phyloP scores from a whole-genome alignment of 1,140 invertebrate species.

The Telenomus remus region DNA sequence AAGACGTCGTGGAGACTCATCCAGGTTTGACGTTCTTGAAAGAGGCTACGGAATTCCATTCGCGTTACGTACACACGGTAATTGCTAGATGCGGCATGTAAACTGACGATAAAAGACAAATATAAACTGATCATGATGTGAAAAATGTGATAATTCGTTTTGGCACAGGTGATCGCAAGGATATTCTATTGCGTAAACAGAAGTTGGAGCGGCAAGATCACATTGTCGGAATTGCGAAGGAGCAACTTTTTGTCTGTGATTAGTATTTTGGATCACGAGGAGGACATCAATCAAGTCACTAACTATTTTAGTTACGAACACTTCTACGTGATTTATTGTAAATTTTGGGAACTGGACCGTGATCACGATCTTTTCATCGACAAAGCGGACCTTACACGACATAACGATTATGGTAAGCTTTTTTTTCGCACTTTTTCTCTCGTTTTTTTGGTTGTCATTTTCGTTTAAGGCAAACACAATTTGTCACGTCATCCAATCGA shows the following conservation, averaged over 20 bases:
- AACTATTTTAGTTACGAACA: slow-evolving; percentile 99
- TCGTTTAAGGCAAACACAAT: not conserved
- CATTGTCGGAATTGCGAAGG: slow-evolving; percentile 90
- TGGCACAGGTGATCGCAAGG: slow-evolving; percentile 90
- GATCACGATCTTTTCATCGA: slow-evolving; percentile 99
- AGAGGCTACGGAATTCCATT: slow-evolving; percentile 98
- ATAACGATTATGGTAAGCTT: slow-evolving; percentile 93
- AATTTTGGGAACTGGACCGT: slow-evolving; percentile 99
- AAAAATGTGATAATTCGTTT: not conserved
- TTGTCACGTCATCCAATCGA: not conserved
- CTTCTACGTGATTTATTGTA: slow-evolving; percentile 99
- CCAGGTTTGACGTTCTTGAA: slow-evolving; percentile 97
- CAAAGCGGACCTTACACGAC: slow-evolving; percentile 93
- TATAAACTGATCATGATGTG: no score
- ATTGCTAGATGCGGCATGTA: no score
- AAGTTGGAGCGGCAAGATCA: slow-evolving; percentile 96
- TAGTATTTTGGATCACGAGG: slow-evolving; percentile 88
- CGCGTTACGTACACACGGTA: slow-evolving; percentile 97
- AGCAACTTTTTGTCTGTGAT: slow-evolving; percentile 91
- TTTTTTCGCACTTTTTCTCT: no score
- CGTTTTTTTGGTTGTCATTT: not conserved
- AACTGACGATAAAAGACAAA: no score
- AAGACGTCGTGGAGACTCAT: slow-evolving; percentile 99
- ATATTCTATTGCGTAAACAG: slow-evolving; percentile 99
- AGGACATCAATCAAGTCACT: slow-evolving; percentile 98